A percentile compares a stretch with the other conserved stretches of the same genome.
phyloP scores from a whole-genome alignment of 2,888 invertebrate species.

The Melitaea athalia region DNA sequence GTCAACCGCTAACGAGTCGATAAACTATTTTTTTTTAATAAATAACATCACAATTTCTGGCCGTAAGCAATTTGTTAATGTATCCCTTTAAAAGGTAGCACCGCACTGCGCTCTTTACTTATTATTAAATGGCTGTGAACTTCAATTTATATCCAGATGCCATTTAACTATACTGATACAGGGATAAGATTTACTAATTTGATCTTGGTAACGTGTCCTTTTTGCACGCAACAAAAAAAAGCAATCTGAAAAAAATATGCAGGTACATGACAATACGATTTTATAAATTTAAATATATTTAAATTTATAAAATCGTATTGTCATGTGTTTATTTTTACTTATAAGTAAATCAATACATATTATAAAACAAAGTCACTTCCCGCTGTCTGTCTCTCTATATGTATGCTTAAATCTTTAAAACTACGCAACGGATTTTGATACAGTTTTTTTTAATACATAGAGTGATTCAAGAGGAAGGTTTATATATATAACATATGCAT shows the following conservation, averaged over 20 bases:
- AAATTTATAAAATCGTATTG: too few relatives aligned
- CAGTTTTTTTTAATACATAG: too few relatives aligned
- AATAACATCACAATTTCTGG: conserved; percentile 66
- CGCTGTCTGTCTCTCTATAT: too few relatives aligned
- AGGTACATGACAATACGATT: neutral
- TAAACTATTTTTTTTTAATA: conserved; percentile 72
- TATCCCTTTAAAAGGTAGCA: conserved; percentile 57
- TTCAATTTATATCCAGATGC: conserved; percentile 63
- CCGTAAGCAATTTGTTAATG: conserved; percentile 70
- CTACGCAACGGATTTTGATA: too few relatives aligned
- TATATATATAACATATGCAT: too few relatives aligned
- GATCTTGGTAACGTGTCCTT: conserved; percentile 48
- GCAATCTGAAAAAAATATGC: neutral
- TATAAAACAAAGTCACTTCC: too few relatives aligned
- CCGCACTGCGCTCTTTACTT: conserved; percentile 48
- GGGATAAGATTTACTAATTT: conserved; percentile 65
- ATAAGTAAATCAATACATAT: too few relatives aligned
- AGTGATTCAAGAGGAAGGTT: too few relatives aligned
- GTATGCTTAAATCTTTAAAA: too few relatives aligned
- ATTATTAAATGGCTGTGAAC: conserved; percentile 57
- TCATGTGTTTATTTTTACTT: too few relatives aligned
- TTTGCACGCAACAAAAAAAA: conserved; percentile 51
- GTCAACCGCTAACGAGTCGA: conserved; percentile 73
- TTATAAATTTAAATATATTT: too few relatives aligned
- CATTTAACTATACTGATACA: conserved; percentile 69